Conservation (phyloP, 2,888 invertebrate genomes). For the Rotaria socialis region DNA sequence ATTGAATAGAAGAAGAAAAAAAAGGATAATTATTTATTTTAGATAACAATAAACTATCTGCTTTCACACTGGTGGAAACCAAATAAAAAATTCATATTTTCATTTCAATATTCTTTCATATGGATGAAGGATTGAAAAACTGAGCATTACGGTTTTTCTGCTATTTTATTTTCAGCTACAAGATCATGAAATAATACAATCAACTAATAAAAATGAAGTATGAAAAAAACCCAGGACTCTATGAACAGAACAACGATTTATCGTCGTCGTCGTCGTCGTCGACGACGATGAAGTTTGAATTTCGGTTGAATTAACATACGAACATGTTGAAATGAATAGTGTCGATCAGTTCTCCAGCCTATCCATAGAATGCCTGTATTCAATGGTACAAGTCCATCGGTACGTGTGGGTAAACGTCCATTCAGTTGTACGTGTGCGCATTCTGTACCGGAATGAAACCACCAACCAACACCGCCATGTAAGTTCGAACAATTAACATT, state of each 20-base stretch:
- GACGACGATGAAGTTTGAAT: not conserved
- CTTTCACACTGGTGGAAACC: no score
- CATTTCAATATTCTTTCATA: no score
- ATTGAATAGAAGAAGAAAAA: no score
- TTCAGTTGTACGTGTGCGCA: not conserved
- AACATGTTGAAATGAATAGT: constrained; percentile 35
- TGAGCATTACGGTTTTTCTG: no score
- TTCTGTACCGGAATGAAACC: not conserved
- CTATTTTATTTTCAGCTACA: no score
- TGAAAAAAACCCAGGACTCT: not conserved
- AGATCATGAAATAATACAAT: not conserved
- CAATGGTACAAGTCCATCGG: not conserved
- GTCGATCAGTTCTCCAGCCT: not conserved
- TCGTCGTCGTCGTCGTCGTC: not conserved
- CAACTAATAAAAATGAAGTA: not conserved
- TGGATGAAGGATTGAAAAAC: no score
- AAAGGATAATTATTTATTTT: no score
- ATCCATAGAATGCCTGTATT: constrained; percentile 24
- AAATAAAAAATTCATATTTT: no score
- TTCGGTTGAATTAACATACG: not conserved
- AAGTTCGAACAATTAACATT: not conserved
- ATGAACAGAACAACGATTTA: not conserved
- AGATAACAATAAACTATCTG: no score
- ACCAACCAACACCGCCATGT: not conserved
- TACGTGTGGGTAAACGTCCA: not conserved